A percentile compares a stretch with the other conserved stretches of the same genome.
These are phyloP conservation scores for Coptodon rendalli DNA, from an alignment of 2,113 vertebrate genomes.

Conservation along the genomic window DNA sequence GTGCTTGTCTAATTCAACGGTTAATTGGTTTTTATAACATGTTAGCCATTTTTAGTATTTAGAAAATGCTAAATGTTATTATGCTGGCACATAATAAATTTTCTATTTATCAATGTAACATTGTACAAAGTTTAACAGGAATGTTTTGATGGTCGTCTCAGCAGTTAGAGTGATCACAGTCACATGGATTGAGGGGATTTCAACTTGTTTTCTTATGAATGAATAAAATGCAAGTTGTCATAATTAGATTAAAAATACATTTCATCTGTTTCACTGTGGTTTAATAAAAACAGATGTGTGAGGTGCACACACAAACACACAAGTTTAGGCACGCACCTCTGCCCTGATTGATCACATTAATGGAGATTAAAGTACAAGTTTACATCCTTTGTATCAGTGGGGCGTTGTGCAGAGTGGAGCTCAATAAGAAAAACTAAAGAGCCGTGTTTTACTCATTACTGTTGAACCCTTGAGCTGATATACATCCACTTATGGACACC, in stretches of 20 bases:
- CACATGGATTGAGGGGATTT: neutral
- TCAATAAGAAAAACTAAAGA: neutral
- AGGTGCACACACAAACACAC: rapidly evolving
- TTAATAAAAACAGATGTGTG: neutral
- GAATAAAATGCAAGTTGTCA: neutral
- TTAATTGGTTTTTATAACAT: neutral
- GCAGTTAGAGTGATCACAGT: neutral
- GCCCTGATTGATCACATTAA: neutral
- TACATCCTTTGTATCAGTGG: neutral
- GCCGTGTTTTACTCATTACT: neutral
- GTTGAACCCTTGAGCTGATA: neutral
- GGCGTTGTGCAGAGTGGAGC: neutral
- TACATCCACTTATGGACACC: neutral
- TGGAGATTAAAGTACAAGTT: neutral
- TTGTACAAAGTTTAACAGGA: neutral
- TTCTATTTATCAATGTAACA: neutral
- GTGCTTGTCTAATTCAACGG: neutral
- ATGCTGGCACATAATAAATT: neutral
- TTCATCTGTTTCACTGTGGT: neutral
- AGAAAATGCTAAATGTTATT: neutral
- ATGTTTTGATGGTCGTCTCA: neutral
- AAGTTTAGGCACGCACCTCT: neutral
- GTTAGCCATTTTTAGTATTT: neutral
- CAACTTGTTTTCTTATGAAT: neutral
- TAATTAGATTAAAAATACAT: neutral